Evolutionary conservation across 2,888 invertebrate species (phyloP), one percentile per base, ranked within the genome.

Genomic region (Melanchra persicariae): DNA sequence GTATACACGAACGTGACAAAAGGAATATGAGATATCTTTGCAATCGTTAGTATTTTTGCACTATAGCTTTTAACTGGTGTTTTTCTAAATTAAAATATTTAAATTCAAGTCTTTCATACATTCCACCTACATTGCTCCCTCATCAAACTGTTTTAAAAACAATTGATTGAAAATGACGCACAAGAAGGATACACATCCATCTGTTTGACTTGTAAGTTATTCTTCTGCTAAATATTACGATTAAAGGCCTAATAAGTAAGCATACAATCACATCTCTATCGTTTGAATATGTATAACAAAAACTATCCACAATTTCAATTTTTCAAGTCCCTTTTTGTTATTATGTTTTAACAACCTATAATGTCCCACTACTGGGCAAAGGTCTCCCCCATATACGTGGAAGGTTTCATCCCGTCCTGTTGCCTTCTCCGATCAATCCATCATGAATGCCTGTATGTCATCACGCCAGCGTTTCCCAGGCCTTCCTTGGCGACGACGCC

Each of bases 161-260:
- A 78, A 67, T 37, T 60, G 43, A 52, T 62, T 60, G 49, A 43
- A 49, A 62, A 43, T 70, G 70, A 54, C 78, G 64, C 34, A 40
- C 26, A 49, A n/a, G n/a, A 47, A 47, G 12, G 24, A 61, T 59
- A 69, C 81, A 76, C 81, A 76, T 0, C 26, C 22, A 17, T 59
- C 54, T 68, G 61, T 81, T 78, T 81, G 49, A 59, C 12, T 65
- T 64, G n/a, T n/a, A 37, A 24, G 26, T 75, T 67, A 68, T 61
- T 57, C 22, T 30, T 68, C 22, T 51, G 43, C 24, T 69, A 66
- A 76, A 69, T 58, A 57, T 62, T 74, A 22, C 45, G 40, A 67
- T 47, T 26, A 17, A 60, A 47, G 4, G 8, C 6, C 8, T 37
- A 54, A 24, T 24, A 7, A 22, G n/a, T n/a, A 71, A n/a, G 47